Evolutionary conservation across 2,797 vertebrate genomes (phyloP).

Genomic region (Labeo calbasu): DNA sequence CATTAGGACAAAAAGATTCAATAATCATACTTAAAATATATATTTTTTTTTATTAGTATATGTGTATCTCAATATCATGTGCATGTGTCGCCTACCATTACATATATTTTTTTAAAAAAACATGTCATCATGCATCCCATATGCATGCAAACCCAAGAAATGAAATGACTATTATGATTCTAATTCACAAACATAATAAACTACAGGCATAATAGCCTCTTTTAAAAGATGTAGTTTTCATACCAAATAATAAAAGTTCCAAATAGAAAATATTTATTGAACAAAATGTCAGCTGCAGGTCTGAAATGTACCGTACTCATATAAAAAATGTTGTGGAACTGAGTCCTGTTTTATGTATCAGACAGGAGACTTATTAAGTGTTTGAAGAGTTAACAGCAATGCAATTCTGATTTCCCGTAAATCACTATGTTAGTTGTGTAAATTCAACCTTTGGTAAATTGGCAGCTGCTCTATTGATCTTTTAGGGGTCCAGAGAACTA

Average conservation of each 20-base stretch:
- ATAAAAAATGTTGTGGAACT: neutral
- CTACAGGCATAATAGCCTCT: neutral
- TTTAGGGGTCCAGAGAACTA: neutral
- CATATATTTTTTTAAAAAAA: neutral
- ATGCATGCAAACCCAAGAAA: no score
- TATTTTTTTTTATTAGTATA: no score
- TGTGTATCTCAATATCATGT: neutral
- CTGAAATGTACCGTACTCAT: neutral
- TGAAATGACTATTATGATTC: no score
- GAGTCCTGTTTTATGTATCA: neutral
- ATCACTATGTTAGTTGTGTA: conserved; percentile 12
- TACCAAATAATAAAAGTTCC: neutral
- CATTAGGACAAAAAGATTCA: no score
- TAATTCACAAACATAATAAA: neutral
- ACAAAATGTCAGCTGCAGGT: neutral
- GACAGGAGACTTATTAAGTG: neutral
- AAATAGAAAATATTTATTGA: neutral
- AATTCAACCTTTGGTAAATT: conserved; percentile 53
- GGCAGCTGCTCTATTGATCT: conserved; percentile 36
- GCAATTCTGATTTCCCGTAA: conserved; percentile 36
- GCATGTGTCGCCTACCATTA: neutral
- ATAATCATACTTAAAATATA: no score
- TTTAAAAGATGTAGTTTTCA: neutral
- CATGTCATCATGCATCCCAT: neutral
- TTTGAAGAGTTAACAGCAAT: neutral